These are phyloP conservation scores for Papilio dardanus DNA, from an alignment of 1,140 invertebrate species.

Conservation along the genomic window DNA sequence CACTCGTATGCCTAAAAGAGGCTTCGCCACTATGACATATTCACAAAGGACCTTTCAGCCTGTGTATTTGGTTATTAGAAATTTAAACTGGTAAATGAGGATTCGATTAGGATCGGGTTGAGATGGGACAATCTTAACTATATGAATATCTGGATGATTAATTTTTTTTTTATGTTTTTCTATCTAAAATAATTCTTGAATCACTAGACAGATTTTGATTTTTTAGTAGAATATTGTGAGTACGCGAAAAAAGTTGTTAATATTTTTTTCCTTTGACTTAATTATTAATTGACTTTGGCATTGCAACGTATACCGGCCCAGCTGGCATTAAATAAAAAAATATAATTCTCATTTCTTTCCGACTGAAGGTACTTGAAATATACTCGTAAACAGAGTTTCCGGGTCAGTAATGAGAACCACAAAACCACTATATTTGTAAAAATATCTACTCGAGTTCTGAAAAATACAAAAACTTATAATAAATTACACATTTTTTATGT, in stretches of 20 bases:
- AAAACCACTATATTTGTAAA: conserved; percentile 34
- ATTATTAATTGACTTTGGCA: not conserved
- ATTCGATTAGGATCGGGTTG: too few species aligned
- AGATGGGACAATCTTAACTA: too few species aligned
- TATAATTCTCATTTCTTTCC: conserved; percentile 35
- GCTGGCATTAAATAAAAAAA: conserved; percentile 31
- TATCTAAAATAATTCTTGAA: too few species aligned
- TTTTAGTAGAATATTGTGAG: too few species aligned
- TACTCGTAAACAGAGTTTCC: conserved; percentile 35
- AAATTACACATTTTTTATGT: not conserved
- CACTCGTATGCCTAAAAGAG: conserved; percentile 2
- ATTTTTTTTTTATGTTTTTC: too few species aligned
- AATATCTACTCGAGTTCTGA: conserved; percentile 21
- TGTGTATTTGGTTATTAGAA: too few species aligned
- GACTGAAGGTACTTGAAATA: conserved; percentile 34
- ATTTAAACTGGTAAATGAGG: too few species aligned
- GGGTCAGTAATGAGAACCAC: conserved; percentile 34
- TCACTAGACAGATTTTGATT: too few species aligned
- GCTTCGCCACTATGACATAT: not conserved
- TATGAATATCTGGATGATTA: too few species aligned
- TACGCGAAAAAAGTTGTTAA: too few species aligned
- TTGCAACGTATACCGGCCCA: not conserved
- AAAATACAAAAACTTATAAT: conserved; percentile 19
- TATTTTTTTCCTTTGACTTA: not conserved
- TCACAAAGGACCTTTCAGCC: too few species aligned